phyloP scores from a whole-genome alignment of 2,113 vertebrate genomes.

The Bettongia penicillata region DNA sequence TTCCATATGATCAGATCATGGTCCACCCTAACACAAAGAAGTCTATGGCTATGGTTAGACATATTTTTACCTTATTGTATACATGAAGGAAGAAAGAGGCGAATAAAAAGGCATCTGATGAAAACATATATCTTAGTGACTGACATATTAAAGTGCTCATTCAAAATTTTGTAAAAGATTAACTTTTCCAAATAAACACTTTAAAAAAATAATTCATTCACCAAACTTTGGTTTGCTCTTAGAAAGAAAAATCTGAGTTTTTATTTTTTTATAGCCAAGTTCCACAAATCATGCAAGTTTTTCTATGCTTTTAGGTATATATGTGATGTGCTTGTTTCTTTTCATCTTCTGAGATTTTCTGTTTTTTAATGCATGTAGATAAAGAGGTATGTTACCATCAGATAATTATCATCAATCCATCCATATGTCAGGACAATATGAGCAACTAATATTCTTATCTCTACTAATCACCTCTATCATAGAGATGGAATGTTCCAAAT shows the following conservation, averaged over 20 bases:
- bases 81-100: slow-evolving; percentile 37
- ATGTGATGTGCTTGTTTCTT: slow-evolving; percentile 15
- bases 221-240: slow-evolving; percentile 60
- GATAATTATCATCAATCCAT: not conserved
- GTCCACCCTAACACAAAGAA: not conserved
- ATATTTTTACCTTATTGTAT: slow-evolving; percentile 59
- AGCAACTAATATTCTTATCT: not conserved
- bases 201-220: slow-evolving; percentile 76
- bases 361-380: slow-evolving; percentile 10
- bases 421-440: not conserved
- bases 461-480: slow-evolving; percentile 4
- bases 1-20: not conserved
- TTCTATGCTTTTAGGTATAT: slow-evolving; percentile 22
- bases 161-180: slow-evolving; percentile 82
- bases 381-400: not conserved
- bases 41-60: not conserved
- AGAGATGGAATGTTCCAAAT: not conserved
- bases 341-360: slow-evolving; percentile 7
- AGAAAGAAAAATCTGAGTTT: slow-evolving; percentile 28
- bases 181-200: slow-evolving; percentile 84
- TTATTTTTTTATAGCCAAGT: slow-evolving; percentile 56
- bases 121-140: slow-evolving; percentile 53
- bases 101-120: slow-evolving; percentile 38
- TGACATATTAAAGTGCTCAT: slow-evolving; percentile 74
- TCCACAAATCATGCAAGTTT: slow-evolving; percentile 45